Base-by-base conservation (phyloP, 2,797 vertebrate species). In the Toxotes lorentzi region DNA sequence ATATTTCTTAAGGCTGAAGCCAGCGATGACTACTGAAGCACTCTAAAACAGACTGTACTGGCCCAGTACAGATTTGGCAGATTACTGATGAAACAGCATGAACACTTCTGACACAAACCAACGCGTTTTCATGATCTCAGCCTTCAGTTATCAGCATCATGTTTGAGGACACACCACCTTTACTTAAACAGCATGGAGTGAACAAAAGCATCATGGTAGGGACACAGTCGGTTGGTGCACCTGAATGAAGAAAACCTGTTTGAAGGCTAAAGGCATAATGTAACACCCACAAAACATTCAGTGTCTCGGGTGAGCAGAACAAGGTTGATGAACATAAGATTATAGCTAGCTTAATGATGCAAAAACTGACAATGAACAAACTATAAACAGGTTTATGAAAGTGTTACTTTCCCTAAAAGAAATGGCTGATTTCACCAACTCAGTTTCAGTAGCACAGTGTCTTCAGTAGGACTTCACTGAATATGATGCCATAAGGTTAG, bases 1-100 rank as follows among this genome's bases (percentile, higher is more conserved):
- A 78, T 59, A 89, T 70, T 83, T 84, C 45, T 89, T 91, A 88
- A 92, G 89, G 91, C 91, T 92, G 80, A 89, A 90, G 78, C 81
- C 88, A 91, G 83, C 75, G 80, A 27, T 73, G 78, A 87, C 84
- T 83, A 86, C 78, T 75, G 76, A 92, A 88, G 82, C 82, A 85
- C 79, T 90, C 59, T 84, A 63, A 76, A 75, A 89, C 63, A 72
- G 43, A 73, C 35, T 54, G 32, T 68, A 58, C 34, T 82, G 63
- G 67, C 76, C 81, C 57, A 67, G 30, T 59, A 75, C 48, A 59
- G 30, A 56, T 65, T 78, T 88, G 87, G 77, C 87, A 77, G 66
- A 5, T 56, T 53, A 61, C 61, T 40, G 40, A 35, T 76, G 13
- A 76, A 79, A 80, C 62, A 77, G 50, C 64, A 79, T 47, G 1